A percentile compares a stretch with the other conserved stretches of the same genome.
Evolutionary conservation across 2,113 vertebrate species (phyloP).

Genomic region (Picathartes gymnocephalus): DNA sequence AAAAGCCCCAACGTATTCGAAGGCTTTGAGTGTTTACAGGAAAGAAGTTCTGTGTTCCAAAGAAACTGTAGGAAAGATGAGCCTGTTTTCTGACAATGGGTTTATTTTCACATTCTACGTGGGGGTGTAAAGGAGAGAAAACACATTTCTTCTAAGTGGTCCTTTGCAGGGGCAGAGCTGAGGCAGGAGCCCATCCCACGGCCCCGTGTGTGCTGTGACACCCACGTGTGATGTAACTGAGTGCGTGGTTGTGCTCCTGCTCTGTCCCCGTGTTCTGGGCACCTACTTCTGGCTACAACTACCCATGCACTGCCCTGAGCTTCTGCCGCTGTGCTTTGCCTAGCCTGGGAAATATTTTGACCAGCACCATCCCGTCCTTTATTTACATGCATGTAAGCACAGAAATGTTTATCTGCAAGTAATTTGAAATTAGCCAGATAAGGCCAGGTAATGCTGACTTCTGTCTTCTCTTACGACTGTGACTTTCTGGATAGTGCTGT

Average conservation of each 20-base stretch:
- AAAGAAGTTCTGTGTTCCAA: neutral
- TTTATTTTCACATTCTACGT: neutral
- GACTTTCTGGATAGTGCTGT: neutral
- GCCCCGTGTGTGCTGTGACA: fast-evolving
- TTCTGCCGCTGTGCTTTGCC: neutral
- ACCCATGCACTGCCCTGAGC: neutral
- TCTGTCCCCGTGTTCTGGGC: neutral
- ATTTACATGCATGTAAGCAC: fast-evolving
- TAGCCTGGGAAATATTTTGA: neutral
- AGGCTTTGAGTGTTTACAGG: neutral
- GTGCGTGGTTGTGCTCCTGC: fast-evolving
- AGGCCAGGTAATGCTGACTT: neutral
- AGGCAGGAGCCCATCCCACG: neutral
- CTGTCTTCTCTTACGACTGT: fast-evolving
- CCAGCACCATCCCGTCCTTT: neutral
- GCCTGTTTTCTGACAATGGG: neutral
- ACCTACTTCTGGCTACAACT: neutral
- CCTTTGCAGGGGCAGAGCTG: neutral
- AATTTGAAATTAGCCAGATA: neutral
- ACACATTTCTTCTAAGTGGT: fast-evolving
- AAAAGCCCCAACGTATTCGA: neutral
- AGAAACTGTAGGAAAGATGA: neutral
- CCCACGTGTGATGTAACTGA: fast-evolving
- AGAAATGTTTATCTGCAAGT: neutral
- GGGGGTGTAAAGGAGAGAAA: neutral